Evolutionary conservation across 2,797 vertebrate genomes (phyloP).

Genomic region (Lepus townsendii): DNA sequence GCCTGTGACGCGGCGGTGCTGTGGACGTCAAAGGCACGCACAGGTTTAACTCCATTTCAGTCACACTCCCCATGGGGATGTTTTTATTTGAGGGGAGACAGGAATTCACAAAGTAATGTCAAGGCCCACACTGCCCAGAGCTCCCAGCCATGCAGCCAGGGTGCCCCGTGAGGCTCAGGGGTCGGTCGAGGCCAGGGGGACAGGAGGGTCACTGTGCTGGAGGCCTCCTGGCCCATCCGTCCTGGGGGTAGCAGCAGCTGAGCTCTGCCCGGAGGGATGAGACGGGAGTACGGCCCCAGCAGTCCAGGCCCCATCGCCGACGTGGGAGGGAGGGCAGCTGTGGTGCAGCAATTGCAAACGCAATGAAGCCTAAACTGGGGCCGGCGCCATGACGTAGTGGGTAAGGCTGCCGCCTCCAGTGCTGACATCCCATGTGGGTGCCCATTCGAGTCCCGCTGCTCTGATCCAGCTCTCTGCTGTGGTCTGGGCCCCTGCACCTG

Average conservation of each 20-base stretch:
- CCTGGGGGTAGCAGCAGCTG: background rate
- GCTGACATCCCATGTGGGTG: no score
- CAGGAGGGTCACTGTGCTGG: no score
- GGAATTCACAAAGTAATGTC: background rate
- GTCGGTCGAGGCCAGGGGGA: no score
- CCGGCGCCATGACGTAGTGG: no score
- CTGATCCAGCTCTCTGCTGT: no score
- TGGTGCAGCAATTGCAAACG: background rate
- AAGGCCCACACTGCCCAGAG: background rate
- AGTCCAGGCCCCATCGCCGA: no score
- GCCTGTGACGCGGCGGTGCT: background rate
- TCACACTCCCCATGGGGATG: background rate
- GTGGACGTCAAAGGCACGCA: rapidly evolving
- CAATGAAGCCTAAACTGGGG: background rate
- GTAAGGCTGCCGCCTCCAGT: no score
- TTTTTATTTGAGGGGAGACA: background rate
- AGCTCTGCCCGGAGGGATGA: background rate
- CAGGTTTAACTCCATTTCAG: background rate
- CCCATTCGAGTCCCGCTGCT: no score
- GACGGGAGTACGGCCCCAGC: background rate
- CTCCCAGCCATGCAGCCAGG: rapidly evolving
- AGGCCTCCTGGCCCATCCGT: no score
- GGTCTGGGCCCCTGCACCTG: no score
- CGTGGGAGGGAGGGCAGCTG: no score
- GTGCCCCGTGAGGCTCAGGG: background rate